Conservation (phyloP, 2,797 vertebrate genomes). For the Picus viridis region DNA sequence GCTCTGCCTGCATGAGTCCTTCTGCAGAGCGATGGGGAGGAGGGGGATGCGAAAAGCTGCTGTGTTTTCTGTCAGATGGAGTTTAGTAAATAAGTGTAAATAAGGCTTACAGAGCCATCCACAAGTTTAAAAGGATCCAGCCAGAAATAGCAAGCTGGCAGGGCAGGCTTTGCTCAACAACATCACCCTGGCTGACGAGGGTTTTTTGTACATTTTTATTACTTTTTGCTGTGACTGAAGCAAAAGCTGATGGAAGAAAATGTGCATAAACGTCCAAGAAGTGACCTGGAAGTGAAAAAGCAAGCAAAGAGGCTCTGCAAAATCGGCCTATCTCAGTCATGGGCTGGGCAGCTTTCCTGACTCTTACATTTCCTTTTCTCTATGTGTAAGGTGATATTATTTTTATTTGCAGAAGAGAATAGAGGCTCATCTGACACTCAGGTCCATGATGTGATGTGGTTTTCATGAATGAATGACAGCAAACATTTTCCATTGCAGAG, state of each 20-base stretch:
- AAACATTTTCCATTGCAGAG: background rate
- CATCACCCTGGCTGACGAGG: constrained; percentile 6
- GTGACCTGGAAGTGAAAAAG: constrained; percentile 40
- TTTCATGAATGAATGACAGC: background rate
- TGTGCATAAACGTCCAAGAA: background rate
- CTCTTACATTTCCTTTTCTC: constrained; percentile 3
- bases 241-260: constrained; percentile 43
- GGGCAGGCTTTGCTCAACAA: background rate
- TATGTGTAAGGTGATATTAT: background rate
- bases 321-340: background rate
- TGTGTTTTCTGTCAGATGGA: constrained; percentile 57
- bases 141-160: constrained; percentile 47
- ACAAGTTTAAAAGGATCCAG: constrained; percentile 55
- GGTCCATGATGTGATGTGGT: background rate
- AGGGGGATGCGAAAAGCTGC: constrained; percentile 14
- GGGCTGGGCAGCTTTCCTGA: background rate
- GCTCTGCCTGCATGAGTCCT: constrained; percentile 14
- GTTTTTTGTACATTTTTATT: background rate
- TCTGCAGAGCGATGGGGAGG: rapidly evolving
- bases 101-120: constrained; percentile 33
- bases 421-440: background rate
- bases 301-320: background rate
- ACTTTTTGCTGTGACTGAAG: background rate
- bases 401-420: background rate
- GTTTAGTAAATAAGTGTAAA: constrained; percentile 69